phyloP scores from a whole-genome alignment of 2,888 invertebrate species.

The Thereva unica region DNA sequence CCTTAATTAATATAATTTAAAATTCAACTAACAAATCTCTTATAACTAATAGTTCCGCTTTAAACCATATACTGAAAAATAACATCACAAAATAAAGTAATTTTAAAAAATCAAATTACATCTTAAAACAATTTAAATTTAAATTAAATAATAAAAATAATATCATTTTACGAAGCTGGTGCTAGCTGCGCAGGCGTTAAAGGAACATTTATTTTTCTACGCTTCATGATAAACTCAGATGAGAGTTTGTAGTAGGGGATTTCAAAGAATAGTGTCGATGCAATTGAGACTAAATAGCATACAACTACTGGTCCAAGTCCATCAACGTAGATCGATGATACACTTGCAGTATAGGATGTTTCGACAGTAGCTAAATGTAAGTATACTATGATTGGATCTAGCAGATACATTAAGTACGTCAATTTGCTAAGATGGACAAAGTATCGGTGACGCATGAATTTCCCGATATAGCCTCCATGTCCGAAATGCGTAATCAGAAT shows the following conservation, averaged over 20 bases:
- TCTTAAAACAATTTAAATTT: too few species aligned
- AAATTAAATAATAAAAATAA: too few species aligned
- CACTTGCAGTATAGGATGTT: neutral
- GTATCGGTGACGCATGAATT: neutral
- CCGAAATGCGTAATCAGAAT: neutral
- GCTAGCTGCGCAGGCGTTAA: too few species aligned
- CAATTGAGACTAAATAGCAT: neutral
- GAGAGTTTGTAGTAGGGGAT: neutral
- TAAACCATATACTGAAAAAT: too few species aligned
- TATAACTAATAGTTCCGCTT: too few species aligned
- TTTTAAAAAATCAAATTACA: too few species aligned
- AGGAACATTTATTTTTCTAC: too few species aligned
- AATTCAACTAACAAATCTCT: too few species aligned
- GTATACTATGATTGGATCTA: conserved; percentile 1
- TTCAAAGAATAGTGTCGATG: conserved; percentile 5
- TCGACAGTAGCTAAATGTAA: neutral
- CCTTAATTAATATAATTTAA: too few species aligned
- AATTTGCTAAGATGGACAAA: conserved; percentile 2
- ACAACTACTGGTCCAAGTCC: neutral
- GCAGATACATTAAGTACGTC: conserved; percentile 4
- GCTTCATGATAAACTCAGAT: neutral
- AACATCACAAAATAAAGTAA: too few species aligned
- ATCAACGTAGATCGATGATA: neutral
- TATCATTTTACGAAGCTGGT: too few species aligned
- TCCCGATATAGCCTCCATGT: neutral